Conservation (phyloP, 2,888 invertebrate genomes). For the Athetis lepigone region DNA sequence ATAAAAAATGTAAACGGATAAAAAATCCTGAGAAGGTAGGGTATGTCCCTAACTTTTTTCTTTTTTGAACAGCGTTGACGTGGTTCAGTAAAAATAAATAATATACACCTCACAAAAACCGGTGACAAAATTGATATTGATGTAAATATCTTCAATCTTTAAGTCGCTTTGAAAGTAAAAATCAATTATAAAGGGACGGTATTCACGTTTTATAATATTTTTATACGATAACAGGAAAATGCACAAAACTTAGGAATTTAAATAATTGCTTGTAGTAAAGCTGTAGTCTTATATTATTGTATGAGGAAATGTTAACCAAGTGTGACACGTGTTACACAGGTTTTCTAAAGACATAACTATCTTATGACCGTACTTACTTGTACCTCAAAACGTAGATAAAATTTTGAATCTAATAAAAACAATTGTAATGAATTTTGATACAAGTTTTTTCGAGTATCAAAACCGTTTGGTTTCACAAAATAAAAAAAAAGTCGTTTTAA, state of each 20-base stretch:
- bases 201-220: constrained; percentile 20
- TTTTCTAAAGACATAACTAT: constrained; percentile 3
- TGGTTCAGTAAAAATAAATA: neutral
- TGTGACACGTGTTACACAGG: neutral
- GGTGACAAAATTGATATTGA: neutral
- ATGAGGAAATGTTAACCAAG: constrained; percentile 31
- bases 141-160: too few species aligned
- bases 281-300: neutral
- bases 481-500: too few species aligned
- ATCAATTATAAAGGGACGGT: neutral
- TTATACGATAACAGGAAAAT: constrained; percentile 45
- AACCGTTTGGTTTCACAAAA: too few species aligned
- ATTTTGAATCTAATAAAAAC: too few species aligned
- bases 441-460: too few species aligned
- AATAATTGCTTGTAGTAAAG: constrained; percentile 10
- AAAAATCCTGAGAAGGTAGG: too few species aligned
- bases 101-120: constrained; percentile 3
- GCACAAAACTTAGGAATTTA: constrained; percentile 6
- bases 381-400: too few species aligned
- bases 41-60: too few species aligned
- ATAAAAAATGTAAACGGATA: neutral
- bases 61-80: neutral
- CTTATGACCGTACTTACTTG: too few species aligned
- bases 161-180: neutral
- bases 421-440: too few species aligned